Percentiles rank a stretch among this genome's conserved stretches.
phyloP scores from a whole-genome alignment of 2,113 vertebrate species.

The Neotragus pygmaeus region DNA sequence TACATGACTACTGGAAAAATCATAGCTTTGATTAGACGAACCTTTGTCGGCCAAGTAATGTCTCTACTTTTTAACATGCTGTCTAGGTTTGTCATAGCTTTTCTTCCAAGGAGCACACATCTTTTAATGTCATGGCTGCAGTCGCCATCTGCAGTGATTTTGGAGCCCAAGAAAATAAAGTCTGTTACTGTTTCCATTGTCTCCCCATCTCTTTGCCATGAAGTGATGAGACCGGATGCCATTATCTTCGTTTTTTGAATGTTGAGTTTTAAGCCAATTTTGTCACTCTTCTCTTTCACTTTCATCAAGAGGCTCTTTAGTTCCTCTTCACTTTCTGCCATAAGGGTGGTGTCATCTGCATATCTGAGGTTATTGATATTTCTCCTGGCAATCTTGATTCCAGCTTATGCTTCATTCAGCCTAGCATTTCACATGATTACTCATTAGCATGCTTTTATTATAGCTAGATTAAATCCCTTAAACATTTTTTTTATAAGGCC shows the following conservation, averaged over 20 bases:
- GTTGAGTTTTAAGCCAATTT: neutral
- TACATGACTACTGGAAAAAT: neutral
- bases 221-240: fast-evolving
- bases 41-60: neutral
- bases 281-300: neutral
- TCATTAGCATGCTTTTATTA: neutral
- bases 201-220: neutral
- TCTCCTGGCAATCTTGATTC: neutral
- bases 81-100: neutral
- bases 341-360: neutral
- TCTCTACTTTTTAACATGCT: neutral
- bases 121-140: neutral
- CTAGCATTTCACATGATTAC: neutral
- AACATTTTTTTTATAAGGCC: neutral
- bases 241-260: neutral
- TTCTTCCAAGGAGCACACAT: neutral
- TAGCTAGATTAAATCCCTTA: neutral
- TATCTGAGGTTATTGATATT: neutral
- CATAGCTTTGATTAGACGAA: neutral
- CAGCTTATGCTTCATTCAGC: neutral
- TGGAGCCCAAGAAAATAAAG: neutral
- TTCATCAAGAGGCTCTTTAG: neutral
- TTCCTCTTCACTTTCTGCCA: neutral
- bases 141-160: neutral
- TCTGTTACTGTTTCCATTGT: neutral